These are phyloP conservation scores for Corvus cornix DNA, from an alignment of 2,113 vertebrate genomes.

Conservation along the genomic window DNA sequence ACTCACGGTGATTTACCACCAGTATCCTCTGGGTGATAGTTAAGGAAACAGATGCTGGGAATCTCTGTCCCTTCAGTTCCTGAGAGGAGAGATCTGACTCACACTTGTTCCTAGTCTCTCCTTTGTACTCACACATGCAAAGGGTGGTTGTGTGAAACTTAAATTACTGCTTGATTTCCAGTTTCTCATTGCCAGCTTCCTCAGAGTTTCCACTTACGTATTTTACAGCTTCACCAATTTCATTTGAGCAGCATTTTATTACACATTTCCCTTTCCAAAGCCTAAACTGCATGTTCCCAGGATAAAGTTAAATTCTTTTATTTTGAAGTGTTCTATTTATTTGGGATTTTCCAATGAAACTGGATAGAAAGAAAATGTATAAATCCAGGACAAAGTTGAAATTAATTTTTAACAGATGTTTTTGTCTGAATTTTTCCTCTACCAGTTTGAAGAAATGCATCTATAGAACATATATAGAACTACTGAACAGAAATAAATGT, in stretches of 20 bases:
- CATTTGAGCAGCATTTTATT: constrained; percentile 70
- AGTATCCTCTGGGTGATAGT: constrained; percentile 89
- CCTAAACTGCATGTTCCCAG: constrained; percentile 81
- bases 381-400: constrained; percentile 34
- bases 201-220: constrained; percentile 95
- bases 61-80: constrained; percentile 90
- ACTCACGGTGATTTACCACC: constrained; percentile 86
- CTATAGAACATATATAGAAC: neutral
- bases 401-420: constrained; percentile 64
- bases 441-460: neutral
- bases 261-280: constrained; percentile 76
- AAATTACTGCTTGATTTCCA: constrained; percentile 86
- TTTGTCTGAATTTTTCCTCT: constrained; percentile 3
- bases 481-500: neutral
- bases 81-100: constrained; percentile 85
- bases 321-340: constrained; percentile 61
- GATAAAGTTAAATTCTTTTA: constrained; percentile 79
- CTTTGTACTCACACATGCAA: constrained; percentile 90
- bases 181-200: constrained; percentile 89
- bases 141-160: constrained; percentile 82
- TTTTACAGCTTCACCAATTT: constrained; percentile 81
- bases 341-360: constrained; percentile 71
- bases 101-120: constrained; percentile 75
- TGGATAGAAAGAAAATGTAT: constrained; percentile 41
- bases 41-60: constrained; percentile 98